These are phyloP conservation scores for Nothobranchius kuhntae DNA, from an alignment of 2,113 vertebrate species.

Conservation along the genomic window DNA sequence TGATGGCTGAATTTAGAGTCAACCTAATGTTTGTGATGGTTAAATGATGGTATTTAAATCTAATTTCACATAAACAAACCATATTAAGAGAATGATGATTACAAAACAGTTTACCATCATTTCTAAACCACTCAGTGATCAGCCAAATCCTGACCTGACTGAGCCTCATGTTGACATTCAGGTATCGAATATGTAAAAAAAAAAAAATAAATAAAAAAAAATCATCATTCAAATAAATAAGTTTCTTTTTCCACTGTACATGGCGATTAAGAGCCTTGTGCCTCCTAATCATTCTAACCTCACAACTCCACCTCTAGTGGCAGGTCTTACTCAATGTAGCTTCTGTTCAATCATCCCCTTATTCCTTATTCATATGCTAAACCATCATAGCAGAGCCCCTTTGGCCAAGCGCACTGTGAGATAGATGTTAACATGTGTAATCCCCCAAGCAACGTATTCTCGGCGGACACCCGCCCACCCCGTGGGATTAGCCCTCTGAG, in stretches of 20 bases:
- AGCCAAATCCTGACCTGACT: background rate
- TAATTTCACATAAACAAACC: background rate
- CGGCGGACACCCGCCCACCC: slow-evolving; percentile 68
- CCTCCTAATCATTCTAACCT: slow-evolving; percentile 52
- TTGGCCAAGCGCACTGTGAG: slow-evolving; percentile 70
- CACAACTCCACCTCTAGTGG: slow-evolving; percentile 54
- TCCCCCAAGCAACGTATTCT: slow-evolving; percentile 75
- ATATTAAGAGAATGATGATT: background rate
- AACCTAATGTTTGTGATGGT: background rate
- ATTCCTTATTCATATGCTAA: slow-evolving; percentile 82
- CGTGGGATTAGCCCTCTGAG: slow-evolving; percentile 68
- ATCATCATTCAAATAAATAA: too few species aligned
- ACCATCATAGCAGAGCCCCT: slow-evolving; percentile 62
- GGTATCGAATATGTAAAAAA: background rate
- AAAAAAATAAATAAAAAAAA: background rate
- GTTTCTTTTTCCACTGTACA: slow-evolving; percentile 14
- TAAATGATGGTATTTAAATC: background rate
- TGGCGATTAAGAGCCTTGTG: slow-evolving; percentile 49
- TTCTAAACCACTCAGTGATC: too few species aligned
- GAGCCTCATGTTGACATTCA: too few species aligned
- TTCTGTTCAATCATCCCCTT: slow-evolving; percentile 68
- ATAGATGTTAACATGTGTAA: slow-evolving; percentile 81
- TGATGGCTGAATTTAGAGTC: background rate
- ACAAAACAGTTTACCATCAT: background rate
- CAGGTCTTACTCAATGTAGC: slow-evolving; percentile 65